Evolutionary conservation across 2,113 vertebrate genomes (phyloP).

Genomic region (Archocentrus centrarchus): DNA sequence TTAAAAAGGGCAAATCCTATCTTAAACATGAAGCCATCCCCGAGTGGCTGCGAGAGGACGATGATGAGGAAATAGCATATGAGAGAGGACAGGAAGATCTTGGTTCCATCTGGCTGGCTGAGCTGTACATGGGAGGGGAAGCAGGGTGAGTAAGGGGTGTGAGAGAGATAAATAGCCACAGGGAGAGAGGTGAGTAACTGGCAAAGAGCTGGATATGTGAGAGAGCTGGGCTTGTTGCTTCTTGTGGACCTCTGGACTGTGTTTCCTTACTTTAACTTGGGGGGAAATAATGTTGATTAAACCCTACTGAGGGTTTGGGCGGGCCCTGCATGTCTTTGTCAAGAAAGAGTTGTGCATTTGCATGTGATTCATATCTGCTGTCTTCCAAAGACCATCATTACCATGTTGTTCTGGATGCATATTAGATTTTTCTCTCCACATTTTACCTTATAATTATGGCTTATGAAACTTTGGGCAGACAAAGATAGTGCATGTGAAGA

Average conservation of each 20-base stretch:
- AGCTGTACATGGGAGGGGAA: slow-evolving; percentile 79
- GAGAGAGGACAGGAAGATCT: slow-evolving; percentile 79
- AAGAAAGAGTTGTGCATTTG: slow-evolving; percentile 5
- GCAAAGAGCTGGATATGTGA: neutral
- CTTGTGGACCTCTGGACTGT: slow-evolving; percentile 19
- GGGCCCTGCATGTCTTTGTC: slow-evolving; percentile 12
- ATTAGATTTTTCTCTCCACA: neutral
- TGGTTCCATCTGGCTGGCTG: slow-evolving; percentile 78
- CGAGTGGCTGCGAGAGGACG: slow-evolving; percentile 61
- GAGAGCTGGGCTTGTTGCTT: slow-evolving; percentile 28
- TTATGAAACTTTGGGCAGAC: neutral
- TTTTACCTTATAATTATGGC: neutral
- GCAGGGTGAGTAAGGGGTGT: slow-evolving; percentile 69
- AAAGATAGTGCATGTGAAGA: neutral
- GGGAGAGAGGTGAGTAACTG: slow-evolving; percentile 39
- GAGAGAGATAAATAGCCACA: slow-evolving; percentile 7
- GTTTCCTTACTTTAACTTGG: neutral
- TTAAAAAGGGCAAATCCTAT: slow-evolving; percentile 16
- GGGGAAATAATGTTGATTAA: no score
- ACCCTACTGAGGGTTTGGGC: no score
- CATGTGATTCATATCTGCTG: slow-evolving; percentile 1
- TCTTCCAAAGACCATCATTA: slow-evolving; percentile 24
- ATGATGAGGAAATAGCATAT: slow-evolving; percentile 76
- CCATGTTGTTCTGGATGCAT: slow-evolving; percentile 25
- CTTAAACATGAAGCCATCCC: slow-evolving; percentile 52